Evolutionary conservation across 2,888 invertebrate genomes (phyloP).

Genomic region (Mesoligia furuncula): DNA sequence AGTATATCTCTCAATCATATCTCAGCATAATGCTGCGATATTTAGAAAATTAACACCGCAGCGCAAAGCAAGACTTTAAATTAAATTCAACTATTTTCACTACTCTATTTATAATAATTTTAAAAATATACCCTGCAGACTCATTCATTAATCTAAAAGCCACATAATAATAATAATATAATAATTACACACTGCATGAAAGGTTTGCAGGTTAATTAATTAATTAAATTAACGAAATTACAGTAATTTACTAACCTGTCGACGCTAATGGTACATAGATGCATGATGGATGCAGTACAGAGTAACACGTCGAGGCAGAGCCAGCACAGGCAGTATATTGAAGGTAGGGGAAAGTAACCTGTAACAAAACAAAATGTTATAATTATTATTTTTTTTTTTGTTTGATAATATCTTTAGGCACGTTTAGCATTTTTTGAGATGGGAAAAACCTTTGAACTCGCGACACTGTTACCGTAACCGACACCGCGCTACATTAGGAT

Average conservation of each 20-base stretch:
- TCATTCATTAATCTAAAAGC: constrained; percentile 11
- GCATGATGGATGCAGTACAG: constrained; percentile 99
- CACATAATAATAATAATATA: neutral
- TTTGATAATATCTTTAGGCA: too few relatives aligned
- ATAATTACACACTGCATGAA: neutral
- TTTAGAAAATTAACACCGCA: too few relatives aligned
- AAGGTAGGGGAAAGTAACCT: constrained; percentile 96
- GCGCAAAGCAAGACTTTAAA: neutral
- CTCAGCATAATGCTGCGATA: too few relatives aligned
- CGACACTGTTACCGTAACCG: too few relatives aligned
- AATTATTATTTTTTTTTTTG: too few relatives aligned
- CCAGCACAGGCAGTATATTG: constrained; percentile 97
- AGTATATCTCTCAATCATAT: too few relatives aligned
- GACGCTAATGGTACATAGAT: constrained; percentile 98
- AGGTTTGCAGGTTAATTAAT: neutral
- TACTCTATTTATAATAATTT: too few relatives aligned
- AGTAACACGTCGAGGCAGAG: constrained; percentile 98
- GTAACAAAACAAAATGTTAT: constrained; percentile 67
- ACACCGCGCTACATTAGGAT: too few relatives aligned
- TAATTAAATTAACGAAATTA: neutral
- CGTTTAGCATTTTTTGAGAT: too few relatives aligned
- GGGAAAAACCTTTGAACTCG: too few relatives aligned
- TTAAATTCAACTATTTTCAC: neutral
- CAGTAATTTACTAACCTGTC: constrained; percentile 91
- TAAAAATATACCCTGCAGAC: neutral